A percentile compares a stretch with the other conserved stretches of the same genome.
Evolutionary conservation across 1,140 invertebrate genomes (phyloP).

Genomic region (Drosophila asahinai): DNA sequence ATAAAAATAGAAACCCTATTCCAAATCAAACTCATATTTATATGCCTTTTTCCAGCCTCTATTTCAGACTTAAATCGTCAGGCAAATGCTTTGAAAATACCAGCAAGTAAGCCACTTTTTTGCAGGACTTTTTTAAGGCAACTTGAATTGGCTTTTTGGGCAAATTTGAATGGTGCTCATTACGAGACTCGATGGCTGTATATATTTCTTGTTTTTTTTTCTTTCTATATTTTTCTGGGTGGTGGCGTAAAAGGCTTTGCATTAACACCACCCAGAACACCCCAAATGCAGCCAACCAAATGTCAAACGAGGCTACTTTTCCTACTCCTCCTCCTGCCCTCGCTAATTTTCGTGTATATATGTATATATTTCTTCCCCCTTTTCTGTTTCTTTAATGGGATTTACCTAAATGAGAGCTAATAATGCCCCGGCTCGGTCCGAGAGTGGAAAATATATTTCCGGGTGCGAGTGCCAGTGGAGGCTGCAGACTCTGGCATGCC

Average conservation of each 20-base stretch:
- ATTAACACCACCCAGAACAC: conserved; percentile 72
- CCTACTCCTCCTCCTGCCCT: not conserved
- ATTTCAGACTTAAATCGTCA: not conserved
- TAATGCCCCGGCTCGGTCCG: conserved; percentile 55
- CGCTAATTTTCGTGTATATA: conserved; percentile 16
- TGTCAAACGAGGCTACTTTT: conserved; percentile 58
- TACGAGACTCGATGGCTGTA: conserved; percentile 8
- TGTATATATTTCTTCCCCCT: conserved; percentile 10
- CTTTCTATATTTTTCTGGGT: conserved; percentile 19
- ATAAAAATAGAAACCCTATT: no score
- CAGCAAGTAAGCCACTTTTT: conserved; percentile 24
- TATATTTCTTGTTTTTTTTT: not conserved
- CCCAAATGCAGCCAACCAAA: conserved; percentile 74
- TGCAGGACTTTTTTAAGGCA: conserved; percentile 26
- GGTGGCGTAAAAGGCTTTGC: conserved; percentile 65
- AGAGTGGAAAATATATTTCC: conserved; percentile 79
- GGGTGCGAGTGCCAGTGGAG: conserved; percentile 46
- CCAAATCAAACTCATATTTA: not conserved
- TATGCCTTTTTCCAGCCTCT: not conserved
- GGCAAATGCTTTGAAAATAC: conserved; percentile 11
- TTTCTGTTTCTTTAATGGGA: conserved; percentile 71
- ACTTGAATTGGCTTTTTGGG: conserved; percentile 49
- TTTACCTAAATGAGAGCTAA: conserved; percentile 83
- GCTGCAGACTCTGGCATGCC: conserved; percentile 70
- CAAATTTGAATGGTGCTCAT: conserved; percentile 43